Percentiles rank a stretch among this genome's conserved stretches.
These are phyloP conservation scores for Podilymbus podiceps DNA, from an alignment of 2,113 vertebrate genomes.

Conservation along the genomic window DNA sequence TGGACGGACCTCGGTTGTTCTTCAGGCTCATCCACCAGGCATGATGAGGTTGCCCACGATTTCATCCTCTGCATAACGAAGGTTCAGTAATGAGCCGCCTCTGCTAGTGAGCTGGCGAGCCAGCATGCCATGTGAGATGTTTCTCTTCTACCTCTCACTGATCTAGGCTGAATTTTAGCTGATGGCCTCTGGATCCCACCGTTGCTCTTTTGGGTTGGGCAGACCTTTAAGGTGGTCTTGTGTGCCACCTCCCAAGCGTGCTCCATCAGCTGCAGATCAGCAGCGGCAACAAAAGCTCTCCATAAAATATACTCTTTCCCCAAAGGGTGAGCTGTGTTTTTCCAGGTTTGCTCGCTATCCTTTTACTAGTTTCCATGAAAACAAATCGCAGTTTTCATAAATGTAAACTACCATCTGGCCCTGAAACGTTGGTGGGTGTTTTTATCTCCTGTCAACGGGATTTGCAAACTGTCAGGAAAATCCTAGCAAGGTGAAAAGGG, in stretches of 20 bases:
- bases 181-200: background rate
- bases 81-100: background rate
- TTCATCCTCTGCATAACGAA: background rate
- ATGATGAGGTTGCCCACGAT: background rate
- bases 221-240: background rate
- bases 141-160: background rate
- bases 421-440: background rate
- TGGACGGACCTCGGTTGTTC: background rate
- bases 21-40: background rate
- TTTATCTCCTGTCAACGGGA: background rate
- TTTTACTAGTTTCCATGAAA: conserved; percentile 56
- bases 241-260: background rate
- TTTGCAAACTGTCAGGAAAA: conserved; percentile 38
- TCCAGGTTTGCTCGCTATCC: background rate
- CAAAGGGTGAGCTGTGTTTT: background rate
- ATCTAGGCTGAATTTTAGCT: background rate
- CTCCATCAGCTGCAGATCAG: background rate
- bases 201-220: background rate
- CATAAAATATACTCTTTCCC: background rate
- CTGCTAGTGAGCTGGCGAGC: background rate
- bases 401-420: conserved; percentile 53
- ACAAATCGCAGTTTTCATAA: conserved; percentile 36
- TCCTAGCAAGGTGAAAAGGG: conserved; percentile 34
- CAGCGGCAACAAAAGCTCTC: background rate
- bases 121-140: fast-evolving